These are phyloP conservation scores for Timema cristinae DNA, from an alignment of 2,888 invertebrate genomes.

Conservation along the genomic window DNA sequence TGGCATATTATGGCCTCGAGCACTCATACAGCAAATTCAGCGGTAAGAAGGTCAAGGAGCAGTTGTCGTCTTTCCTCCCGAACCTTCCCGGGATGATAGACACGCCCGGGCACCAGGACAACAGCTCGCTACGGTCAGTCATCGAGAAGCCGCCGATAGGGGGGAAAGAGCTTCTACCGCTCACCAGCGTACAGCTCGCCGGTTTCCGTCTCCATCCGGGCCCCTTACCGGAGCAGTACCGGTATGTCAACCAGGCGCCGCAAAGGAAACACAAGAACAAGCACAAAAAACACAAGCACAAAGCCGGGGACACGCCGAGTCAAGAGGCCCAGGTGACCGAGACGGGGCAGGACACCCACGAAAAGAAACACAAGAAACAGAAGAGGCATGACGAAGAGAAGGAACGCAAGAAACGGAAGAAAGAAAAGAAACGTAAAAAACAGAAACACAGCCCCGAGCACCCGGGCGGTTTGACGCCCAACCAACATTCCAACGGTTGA, in stretches of 20 bases:
- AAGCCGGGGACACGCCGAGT: conserved; percentile 73
- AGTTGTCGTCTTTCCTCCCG: conserved; percentile 90
- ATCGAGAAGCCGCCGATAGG: conserved; percentile 94
- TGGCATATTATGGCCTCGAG: conserved; percentile 93
- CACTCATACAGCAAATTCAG: conserved; percentile 98
- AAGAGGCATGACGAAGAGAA: conserved; percentile 92
- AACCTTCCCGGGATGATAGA: conserved; percentile 94
- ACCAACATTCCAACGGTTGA: conserved; percentile 51
- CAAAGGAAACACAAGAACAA: conserved; percentile 93
- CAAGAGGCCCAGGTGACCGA: conserved; percentile 64
- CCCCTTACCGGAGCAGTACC: conserved; percentile 92
- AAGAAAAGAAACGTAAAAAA: conserved; percentile 93
- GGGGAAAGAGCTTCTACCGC: conserved; percentile 81
- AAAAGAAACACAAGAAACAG: conserved; percentile 94
- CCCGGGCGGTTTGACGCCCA: conserved; percentile 61
- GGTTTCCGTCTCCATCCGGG: conserved; percentile 95
- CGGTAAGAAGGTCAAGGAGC: conserved; percentile 93
- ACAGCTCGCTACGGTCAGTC: conserved; percentile 85
- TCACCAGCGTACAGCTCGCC: conserved; percentile 82
- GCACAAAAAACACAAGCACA: conserved; percentile 92
- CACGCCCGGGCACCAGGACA: conserved; percentile 72
- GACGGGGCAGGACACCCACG: conserved; percentile 71
- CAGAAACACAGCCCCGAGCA: conserved; percentile 91
- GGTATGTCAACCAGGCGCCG: conserved; percentile 86
- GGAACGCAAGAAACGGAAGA: conserved; percentile 89